Evolutionary conservation across 2,797 vertebrate species (phyloP).

Genomic region (Antrozous pallidus): DNA sequence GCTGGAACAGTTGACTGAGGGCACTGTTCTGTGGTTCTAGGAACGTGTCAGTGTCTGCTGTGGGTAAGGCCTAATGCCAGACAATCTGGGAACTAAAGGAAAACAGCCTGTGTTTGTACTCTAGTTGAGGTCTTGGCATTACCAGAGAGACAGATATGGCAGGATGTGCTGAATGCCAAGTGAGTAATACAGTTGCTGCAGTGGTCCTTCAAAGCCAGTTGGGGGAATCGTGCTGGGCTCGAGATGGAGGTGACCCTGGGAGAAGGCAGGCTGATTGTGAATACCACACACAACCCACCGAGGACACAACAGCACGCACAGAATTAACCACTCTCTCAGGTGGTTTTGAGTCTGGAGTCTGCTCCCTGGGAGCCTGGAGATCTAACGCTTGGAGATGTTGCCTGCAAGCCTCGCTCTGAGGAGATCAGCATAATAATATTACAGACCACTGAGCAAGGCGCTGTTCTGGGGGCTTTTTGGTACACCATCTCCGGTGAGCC

Average conservation of each 20-base stretch:
- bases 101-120: conserved; percentile 9
- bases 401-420: not conserved
- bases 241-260: not conserved
- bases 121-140: conserved; percentile 34
- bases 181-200: not conserved
- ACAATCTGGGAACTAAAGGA: not conserved
- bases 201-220: not conserved
- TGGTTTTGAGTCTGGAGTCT: conserved; percentile 6
- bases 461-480: not conserved
- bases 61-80: not conserved
- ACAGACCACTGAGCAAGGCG: not conserved
- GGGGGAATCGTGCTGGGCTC: not conserved
- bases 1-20: not conserved
- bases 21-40: not conserved
- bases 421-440: not conserved
- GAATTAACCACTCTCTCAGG: not conserved
- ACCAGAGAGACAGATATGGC: not conserved
- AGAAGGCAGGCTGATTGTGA: not conserved
- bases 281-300: not conserved
- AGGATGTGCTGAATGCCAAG: not conserved
- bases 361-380: not conserved
- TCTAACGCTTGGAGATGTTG: not conserved
- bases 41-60: not conserved
- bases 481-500: not conserved
- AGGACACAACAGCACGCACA: not conserved